phyloP scores from a whole-genome alignment of 2,888 invertebrate genomes.

The Melanchra persicariae region DNA sequence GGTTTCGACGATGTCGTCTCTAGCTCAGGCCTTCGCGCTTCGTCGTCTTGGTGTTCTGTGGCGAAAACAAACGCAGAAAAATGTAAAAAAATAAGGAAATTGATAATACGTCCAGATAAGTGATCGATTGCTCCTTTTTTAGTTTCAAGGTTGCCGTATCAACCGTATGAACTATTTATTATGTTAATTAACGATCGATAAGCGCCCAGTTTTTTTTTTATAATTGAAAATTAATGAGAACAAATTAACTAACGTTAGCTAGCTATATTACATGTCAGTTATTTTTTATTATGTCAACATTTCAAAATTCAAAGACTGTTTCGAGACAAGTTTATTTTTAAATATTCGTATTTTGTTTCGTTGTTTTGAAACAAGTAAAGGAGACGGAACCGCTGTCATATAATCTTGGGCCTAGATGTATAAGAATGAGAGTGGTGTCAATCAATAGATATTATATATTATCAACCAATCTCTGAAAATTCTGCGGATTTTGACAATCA shows the following conservation, averaged over 20 bases:
- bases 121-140: slow-evolving; percentile 51
- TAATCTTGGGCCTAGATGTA: too few species aligned
- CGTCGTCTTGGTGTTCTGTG: too few species aligned
- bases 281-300: slow-evolving; percentile 34
- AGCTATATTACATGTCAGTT: slow-evolving; percentile 32
- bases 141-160: slow-evolving; percentile 51
- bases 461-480: too few species aligned
- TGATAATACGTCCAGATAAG: slow-evolving; percentile 44
- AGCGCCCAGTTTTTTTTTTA: slow-evolving; percentile 45
- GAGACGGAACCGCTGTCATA: too few species aligned
- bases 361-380: background rate
- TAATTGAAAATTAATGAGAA: slow-evolving; percentile 60
- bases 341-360: background rate
- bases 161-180: slow-evolving; percentile 35
- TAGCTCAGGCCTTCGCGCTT: background rate
- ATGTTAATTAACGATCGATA: slow-evolving; percentile 62
- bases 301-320: slow-evolving; percentile 6
- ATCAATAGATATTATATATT: too few species aligned
- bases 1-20: background rate
- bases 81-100: slow-evolving; percentile 42
- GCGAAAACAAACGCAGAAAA: slow-evolving; percentile 8
- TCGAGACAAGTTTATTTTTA: background rate
- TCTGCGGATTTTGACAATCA: too few species aligned
- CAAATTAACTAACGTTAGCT: slow-evolving; percentile 50
- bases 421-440: too few species aligned